phyloP scores from a whole-genome alignment of 2,888 invertebrate genomes.

The Acanthacorydalis orientalis region DNA sequence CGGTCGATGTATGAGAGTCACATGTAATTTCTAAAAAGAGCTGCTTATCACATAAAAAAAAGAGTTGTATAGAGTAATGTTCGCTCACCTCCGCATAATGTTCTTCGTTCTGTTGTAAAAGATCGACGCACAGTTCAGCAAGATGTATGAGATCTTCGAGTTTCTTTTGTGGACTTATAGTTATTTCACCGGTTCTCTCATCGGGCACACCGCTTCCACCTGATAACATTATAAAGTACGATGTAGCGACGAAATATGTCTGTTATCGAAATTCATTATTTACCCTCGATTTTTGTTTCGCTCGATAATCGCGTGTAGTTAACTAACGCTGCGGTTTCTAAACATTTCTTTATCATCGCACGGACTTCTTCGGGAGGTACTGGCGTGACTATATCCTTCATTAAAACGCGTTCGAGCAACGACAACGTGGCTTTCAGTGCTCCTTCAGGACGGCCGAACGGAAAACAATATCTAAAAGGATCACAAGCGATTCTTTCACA shows the following conservation, averaged over 20 bases:
- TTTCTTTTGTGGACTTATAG: constrained; percentile 74
- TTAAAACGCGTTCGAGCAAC: constrained; percentile 86
- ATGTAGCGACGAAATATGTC: background rate
- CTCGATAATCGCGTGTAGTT: constrained; percentile 93
- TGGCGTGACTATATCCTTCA: constrained; percentile 98
- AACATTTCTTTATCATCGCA: constrained; percentile 86
- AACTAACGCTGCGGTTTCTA: constrained; percentile 93
- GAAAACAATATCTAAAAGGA: constrained; percentile 82
- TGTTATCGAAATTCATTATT: background rate
- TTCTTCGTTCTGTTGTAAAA: constrained; percentile 98
- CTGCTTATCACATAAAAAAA: background rate
- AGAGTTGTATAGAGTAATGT: background rate
- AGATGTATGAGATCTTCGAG: constrained; percentile 93
- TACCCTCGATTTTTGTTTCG: constrained; percentile 96
- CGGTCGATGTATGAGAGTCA: no score
- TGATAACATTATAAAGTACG: background rate
- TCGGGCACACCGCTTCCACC: constrained; percentile 1
- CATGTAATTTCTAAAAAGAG: no score
- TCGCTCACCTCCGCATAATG: constrained; percentile 93
- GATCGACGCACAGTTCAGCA: constrained; percentile 94
- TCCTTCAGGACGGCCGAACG: constrained; percentile 97
- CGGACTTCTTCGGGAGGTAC: constrained; percentile 93
- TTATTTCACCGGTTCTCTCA: constrained; percentile 43
- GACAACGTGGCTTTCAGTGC: constrained; percentile 93
- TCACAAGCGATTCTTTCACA: no score